Conservation (phyloP, 1,140 invertebrate genomes). For the Eupristina koningsbergeri region DNA sequence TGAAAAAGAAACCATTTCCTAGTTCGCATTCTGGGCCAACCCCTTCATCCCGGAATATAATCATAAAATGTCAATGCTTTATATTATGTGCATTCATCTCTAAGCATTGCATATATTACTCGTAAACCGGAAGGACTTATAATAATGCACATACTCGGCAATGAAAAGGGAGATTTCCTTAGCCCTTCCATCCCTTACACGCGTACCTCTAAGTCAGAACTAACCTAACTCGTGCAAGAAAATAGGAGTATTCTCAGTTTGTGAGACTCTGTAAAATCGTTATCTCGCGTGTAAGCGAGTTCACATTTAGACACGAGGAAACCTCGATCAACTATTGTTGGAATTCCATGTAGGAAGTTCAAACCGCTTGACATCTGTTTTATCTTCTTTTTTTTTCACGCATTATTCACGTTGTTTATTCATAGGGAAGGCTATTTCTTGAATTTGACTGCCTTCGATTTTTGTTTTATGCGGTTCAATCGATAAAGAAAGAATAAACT, state of each 20-base stretch:
- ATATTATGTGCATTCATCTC: neutral
- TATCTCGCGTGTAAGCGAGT: neutral
- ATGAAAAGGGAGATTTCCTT: neutral
- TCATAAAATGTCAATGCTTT: neutral
- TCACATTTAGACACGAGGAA: neutral
- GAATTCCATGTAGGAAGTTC: constrained; percentile 30
- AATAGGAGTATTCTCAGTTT: neutral
- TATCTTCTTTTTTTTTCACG: neutral
- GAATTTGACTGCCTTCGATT: neutral
- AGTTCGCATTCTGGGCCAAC: neutral
- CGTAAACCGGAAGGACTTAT: constrained; percentile 5
- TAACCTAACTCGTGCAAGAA: neutral
- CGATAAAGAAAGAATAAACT: neutral
- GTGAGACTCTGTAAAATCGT: constrained; percentile 19
- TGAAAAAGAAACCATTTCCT: neutral
- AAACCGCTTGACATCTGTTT: neutral
- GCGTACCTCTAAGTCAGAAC: neutral
- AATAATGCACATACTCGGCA: neutral
- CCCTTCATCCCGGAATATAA: neutral
- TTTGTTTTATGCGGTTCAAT: neutral
- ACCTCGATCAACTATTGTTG: constrained; percentile 33
- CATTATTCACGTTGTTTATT: neutral
- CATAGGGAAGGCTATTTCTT: neutral
- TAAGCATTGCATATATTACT: neutral
- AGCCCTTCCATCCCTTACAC: neutral